Evolutionary conservation across 2,888 invertebrate genomes (phyloP), one percentile per base, ranked within the genome.

Genomic region (Limenitis arthemis): DNA sequence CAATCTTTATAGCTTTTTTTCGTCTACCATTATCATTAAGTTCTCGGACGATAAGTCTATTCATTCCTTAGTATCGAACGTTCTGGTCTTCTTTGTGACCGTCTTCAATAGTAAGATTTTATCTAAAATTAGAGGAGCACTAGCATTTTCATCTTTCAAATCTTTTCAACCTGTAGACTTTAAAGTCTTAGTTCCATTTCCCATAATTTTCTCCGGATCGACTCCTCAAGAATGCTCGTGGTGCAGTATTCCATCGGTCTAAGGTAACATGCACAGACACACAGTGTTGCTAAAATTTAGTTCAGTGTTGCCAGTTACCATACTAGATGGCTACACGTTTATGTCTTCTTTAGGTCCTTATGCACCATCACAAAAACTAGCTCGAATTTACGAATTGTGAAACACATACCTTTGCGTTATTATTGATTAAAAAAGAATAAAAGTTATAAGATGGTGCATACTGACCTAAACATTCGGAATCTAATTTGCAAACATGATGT

Each of bases 161-260:
- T 48, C 42, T 51, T 36, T 46, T 30, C 49, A 33, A 49, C 37
- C 43, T 41, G 36, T 40, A 49, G 53, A 53, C 51, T 49, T 40
- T 46, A 47, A 32, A 40, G 47, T 58, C 56, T 61, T 54, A 49
- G 49, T 50, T 46, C 50, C 49, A 51, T 53, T 47, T 50, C 56
- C 58, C 55, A 49, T 53, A 58, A 63, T 64, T 64, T 64, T 47
- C 41, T 50, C 70, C 68, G 75, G 67, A 66, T 71, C 67, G 71
- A 39, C 55, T 51, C 72, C 73, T 56, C 69, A 75, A 73, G 81
- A 73, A 75, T 77, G 77, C 83, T 75, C 79, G 68, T 71, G 80
- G 72, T 72, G 76, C 59, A 73, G 81, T 79, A 75, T 79, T 77
- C 85, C 85, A 81, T 71, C 83, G 72, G 72, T 72, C 61, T 72